A percentile compares a stretch with the other conserved stretches of the same genome.
These are phyloP conservation scores for Ibidorhyncha struthersii DNA, from an alignment of 2,113 vertebrate genomes.

Conservation along the genomic window DNA sequence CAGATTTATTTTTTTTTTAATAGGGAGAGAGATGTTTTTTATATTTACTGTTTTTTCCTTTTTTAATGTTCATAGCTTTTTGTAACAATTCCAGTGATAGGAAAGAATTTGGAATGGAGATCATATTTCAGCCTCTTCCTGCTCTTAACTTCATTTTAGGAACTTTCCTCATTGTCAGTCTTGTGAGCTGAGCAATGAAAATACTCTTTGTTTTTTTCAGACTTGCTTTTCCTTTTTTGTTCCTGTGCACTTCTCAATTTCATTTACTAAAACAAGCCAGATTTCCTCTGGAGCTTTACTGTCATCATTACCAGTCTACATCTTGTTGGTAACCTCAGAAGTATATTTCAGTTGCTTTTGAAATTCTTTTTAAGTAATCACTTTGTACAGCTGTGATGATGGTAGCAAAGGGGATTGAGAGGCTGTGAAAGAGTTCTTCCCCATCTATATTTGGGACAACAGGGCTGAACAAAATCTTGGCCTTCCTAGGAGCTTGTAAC, in stretches of 20 bases:
- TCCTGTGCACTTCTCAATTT: not conserved
- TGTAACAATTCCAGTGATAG: not conserved
- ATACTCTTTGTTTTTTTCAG: not conserved
- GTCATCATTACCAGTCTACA: not conserved
- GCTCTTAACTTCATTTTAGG: not conserved
- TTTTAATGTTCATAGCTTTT: not conserved
- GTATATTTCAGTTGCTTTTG: not conserved
- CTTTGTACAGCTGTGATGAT: not conserved
- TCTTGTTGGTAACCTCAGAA: not conserved
- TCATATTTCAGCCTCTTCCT: not conserved
- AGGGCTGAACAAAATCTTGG: not conserved
- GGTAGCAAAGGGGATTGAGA: not conserved
- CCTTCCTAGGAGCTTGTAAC: not conserved
- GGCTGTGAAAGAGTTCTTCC: not conserved
- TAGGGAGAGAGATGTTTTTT: not conserved
- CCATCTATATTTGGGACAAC: not conserved
- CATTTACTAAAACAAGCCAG: not conserved
- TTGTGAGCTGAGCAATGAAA: not conserved
- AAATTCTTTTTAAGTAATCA: not conserved
- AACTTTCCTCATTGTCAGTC: not conserved
- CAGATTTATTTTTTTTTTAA: not conserved
- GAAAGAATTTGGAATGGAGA: conserved; percentile 21
- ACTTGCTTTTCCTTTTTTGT: not conserved
- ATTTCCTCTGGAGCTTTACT: not conserved
- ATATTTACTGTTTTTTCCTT: not conserved